A percentile compares a stretch with the other conserved stretches of the same genome.
Conservation (phyloP, 2,113 vertebrate species). For the Nesoenas mayeri region DNA sequence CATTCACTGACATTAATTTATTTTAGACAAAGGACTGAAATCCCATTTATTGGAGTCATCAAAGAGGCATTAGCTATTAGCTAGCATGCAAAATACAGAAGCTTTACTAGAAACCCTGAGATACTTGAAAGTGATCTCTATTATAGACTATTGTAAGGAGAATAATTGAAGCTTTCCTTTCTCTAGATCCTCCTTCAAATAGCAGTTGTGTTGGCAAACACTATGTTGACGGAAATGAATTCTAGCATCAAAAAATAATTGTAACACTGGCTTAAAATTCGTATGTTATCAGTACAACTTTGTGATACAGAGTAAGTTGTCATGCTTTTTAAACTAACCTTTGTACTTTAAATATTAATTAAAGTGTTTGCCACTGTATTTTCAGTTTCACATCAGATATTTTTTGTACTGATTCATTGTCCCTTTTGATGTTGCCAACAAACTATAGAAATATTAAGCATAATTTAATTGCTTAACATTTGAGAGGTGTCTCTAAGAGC, state of each 20-base stretch:
- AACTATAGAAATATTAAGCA: slow-evolving; percentile 3
- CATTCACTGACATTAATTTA: neutral
- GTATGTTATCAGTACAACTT: neutral
- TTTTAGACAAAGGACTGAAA: neutral
- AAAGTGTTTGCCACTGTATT: neutral
- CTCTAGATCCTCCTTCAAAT: neutral
- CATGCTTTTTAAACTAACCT: neutral
- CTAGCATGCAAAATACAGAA: neutral
- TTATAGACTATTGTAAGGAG: neutral
- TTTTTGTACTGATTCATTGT: neutral
- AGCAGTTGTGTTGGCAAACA: neutral
- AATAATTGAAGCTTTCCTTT: neutral
- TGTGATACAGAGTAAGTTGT: neutral
- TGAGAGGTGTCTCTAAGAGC: neutral
- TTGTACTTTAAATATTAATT: neutral
- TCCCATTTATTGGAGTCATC: neutral
- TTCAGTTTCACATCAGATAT: neutral
- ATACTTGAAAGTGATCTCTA: neutral
- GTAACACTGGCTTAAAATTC: neutral
- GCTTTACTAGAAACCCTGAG: neutral
- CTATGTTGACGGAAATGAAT: neutral
- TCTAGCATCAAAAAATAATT: neutral
- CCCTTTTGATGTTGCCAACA: neutral
- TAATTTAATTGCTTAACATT: slow-evolving; percentile 17
- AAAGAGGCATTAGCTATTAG: neutral